Conservation (phyloP, 2,113 vertebrate species). For the Chiloscyllium plagiosum region DNA sequence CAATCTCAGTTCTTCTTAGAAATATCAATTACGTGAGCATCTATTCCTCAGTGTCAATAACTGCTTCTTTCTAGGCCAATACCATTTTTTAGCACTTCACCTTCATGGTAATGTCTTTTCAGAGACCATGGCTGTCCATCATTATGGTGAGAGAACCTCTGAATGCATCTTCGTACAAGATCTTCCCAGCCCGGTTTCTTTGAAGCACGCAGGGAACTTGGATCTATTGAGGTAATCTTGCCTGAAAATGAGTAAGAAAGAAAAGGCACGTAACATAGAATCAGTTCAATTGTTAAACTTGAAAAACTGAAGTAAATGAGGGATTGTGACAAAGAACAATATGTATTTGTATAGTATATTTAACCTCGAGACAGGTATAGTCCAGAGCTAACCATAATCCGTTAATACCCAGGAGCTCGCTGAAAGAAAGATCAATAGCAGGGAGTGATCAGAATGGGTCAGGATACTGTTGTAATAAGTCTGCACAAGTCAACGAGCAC, state of each 20-base stretch:
- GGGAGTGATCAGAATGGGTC: too few species aligned
- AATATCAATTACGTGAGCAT: background rate
- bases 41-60: background rate
- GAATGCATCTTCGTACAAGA: slow-evolving; percentile 83
- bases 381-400: background rate
- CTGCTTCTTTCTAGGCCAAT: background rate
- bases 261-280: background rate
- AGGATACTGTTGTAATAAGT: too few species aligned
- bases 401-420: too few species aligned
- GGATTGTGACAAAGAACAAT: background rate
- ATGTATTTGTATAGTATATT: background rate
- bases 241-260: slow-evolving; percentile 58
- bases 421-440: too few species aligned
- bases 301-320: background rate
- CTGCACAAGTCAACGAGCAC: too few species aligned
- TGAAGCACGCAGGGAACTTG: slow-evolving; percentile 77
- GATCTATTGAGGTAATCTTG: slow-evolving; percentile 92
- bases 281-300: background rate
- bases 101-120: slow-evolving; percentile 92
- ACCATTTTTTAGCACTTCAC: slow-evolving; percentile 50
- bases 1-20: background rate
- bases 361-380: background rate
- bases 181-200: slow-evolving; percentile 97
- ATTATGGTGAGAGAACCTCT: slow-evolving; percentile 85
- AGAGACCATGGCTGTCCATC: slow-evolving; percentile 90